Evolutionary conservation across 1,140 invertebrate species (phyloP), one percentile per base, ranked within the genome.

Genomic region (Delia radicum): DNA sequence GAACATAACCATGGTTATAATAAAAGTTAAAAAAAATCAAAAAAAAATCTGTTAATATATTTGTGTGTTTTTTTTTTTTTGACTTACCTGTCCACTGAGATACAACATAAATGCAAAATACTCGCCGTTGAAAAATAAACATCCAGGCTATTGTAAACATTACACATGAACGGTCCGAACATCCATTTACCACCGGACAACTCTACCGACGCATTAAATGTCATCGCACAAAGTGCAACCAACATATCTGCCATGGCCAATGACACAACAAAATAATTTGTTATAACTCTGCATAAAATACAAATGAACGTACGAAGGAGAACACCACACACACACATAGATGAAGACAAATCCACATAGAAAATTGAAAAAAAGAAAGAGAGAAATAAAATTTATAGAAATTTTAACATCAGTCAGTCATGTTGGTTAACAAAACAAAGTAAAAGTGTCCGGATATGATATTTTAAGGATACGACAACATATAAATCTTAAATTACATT

Each of bases 101-200:
- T 98, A 83, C 96, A 98, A 85, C 96, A 98, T 7, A 98, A 89
- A 87, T 98, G 96, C 5, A 98, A 88, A 55, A 98, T 97, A 33
- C 95, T 96, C 0, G 95, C 95, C 7, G 96, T 98, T 37, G 94
- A 96, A 85, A 98, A 98, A 81, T 98, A 95, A 4, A 98, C 97
- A 85, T 98, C 97, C 78, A 97, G 90, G 13, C 95, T 95, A 86
- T 96, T 97, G 91, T 95, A 98, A 77, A 98, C 90, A 87, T 98
- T 95, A 89, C 97, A 98, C 91, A 97, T 93, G 77, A 93, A 89
- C 79, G 91, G 89, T 0, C 94, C 94, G 83, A 98, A 97, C 74
- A 95, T 87, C 97, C 97, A 98, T 77, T 87, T 87, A 31, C 91
- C 88, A 21, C 91, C 88, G 26, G 92, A 93, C 3, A 96, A 83